These are phyloP conservation scores for Esox lucius DNA, from an alignment of 2,797 vertebrate species.

Conservation along the genomic window DNA sequence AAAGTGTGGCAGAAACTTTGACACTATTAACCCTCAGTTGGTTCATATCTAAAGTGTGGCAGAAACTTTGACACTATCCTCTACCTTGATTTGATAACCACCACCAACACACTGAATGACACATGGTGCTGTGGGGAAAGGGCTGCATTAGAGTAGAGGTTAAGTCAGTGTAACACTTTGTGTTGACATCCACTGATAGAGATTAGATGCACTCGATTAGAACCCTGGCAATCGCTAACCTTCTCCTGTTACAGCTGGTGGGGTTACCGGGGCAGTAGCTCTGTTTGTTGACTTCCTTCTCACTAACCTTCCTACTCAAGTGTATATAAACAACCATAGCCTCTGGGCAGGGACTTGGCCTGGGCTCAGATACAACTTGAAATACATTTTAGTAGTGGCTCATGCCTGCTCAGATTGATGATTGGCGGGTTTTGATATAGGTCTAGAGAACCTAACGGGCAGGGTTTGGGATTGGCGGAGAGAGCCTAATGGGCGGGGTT, in stretches of 20 bases:
- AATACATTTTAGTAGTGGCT: neutral
- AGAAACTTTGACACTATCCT: no score
- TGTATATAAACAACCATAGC: neutral
- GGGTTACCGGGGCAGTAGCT: neutral
- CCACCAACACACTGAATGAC: neutral
- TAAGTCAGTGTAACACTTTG: neutral
- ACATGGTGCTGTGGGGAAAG: neutral
- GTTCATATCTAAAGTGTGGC: no score
- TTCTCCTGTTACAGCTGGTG: neutral
- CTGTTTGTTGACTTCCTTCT: neutral
- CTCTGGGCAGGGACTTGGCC: neutral
- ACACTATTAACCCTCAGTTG: no score
- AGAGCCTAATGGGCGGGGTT: no score
- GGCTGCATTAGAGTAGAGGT: neutral
- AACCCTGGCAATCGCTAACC: neutral
- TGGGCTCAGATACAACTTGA: neutral
- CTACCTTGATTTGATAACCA: neutral
- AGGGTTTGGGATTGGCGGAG: no score
- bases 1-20: no score
- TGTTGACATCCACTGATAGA: slow-evolving; percentile 30
- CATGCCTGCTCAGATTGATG: no score
- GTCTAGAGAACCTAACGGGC: no score
- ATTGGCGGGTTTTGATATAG: no score
- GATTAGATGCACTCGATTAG: slow-evolving; percentile 33
- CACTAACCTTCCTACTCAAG: neutral